Percentiles rank a stretch among this genome's conserved stretches.
These are phyloP conservation scores for Galago senegalensis DNA, from an alignment of 2,797 vertebrate species.

Conservation along the genomic window DNA sequence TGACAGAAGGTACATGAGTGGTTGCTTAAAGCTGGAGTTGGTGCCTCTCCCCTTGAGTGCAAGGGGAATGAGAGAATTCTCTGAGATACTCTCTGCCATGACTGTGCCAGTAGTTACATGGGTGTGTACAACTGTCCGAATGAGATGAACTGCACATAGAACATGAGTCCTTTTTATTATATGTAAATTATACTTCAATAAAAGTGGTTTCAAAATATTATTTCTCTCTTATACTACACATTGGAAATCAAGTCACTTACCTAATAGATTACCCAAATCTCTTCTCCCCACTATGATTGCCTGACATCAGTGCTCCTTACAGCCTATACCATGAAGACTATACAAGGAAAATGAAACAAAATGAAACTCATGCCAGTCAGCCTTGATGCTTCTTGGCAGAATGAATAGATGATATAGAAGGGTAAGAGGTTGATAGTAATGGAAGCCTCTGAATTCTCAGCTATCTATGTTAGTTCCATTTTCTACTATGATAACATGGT, in stretches of 20 bases:
- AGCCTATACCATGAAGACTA: constrained; percentile 50
- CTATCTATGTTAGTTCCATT: constrained; percentile 52
- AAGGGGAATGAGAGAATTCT: neutral
- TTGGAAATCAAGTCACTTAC: constrained; percentile 56
- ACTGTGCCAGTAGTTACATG: neutral
- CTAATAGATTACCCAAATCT: constrained; percentile 37
- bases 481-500: constrained; percentile 55
- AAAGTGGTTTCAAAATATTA: constrained; percentile 24
- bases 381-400: constrained; percentile 34
- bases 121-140: constrained; percentile 18
- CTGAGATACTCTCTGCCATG: constrained; percentile 13
- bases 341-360: constrained; percentile 60
- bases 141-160: neutral
- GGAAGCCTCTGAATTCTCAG: constrained; percentile 3
- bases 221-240: constrained; percentile 52
- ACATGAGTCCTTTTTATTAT: constrained; percentile 44
- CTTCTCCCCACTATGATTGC: constrained; percentile 27
- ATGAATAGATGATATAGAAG: constrained; percentile 39
- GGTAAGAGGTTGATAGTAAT: constrained; percentile 27
- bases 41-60: neutral
- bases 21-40: neutral
- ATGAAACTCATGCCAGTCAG: constrained; percentile 61
- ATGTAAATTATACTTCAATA: constrained; percentile 61
- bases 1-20: constrained; percentile 2
- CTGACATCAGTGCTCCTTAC: constrained; percentile 35